Evolutionary conservation across 2,797 vertebrate species (phyloP), one percentile per base, ranked within the genome.

Genomic region (Adelosebastes latens): DNA sequence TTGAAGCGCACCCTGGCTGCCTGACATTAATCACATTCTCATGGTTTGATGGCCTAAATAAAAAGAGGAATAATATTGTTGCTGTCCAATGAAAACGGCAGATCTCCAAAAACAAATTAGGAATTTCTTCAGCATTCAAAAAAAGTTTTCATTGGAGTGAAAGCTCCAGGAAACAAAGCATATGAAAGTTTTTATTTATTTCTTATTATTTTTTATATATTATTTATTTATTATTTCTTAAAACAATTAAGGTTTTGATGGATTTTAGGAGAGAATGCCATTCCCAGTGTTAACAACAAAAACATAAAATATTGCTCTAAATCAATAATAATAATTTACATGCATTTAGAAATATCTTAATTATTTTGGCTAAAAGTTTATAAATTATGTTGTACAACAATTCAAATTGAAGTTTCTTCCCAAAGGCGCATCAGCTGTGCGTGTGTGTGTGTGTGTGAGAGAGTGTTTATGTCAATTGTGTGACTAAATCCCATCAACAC

Each of bases 21-120:
- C 85, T 93, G 88, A 93, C 88, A 91, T 94, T 93, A 93, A 94
- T 94, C 91, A 93, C 92, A 93, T 93, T 93, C 91, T 83, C 88
- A 94, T 93, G 88, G 91, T 91, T 94, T 94, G 90, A 94, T 92
- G 93, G 89, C 92, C 92, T 92, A 91, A 93, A 94, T 93, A 94
- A 93, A 94, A 93, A 69, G 75, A 77, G 84, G 75, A 89, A 88
- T 92, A 92, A 92, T 88, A 91, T 91, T 92, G 87, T 92, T 49
- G 76, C 71, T 85, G 79, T 88, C 79, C 85, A 88, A 81, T 89
- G 76, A 90, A 90, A 93, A 89, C 42, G 25, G 62, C 31, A 85
- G 66, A 79, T 71, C 67, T 85, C 71, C 42, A 87, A 87, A 82
- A 82, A 67, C 52, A 79, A 78, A 88, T 77, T 11, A 70, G 25